These are phyloP conservation scores for Latrodectus elegans DNA, from an alignment of 2,888 invertebrate genomes.

Conservation along the genomic window DNA sequence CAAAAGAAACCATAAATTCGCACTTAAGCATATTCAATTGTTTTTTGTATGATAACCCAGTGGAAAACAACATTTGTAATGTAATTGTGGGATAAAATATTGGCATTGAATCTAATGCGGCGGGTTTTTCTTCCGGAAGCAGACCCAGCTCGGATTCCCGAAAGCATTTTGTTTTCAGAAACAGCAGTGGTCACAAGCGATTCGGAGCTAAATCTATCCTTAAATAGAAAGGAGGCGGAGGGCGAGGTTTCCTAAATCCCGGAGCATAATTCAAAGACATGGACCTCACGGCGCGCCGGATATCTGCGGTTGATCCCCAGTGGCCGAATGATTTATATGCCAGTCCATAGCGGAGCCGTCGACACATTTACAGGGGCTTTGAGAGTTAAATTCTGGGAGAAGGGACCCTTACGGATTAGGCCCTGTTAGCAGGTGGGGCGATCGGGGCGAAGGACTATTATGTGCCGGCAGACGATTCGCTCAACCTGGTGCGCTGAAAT, in stretches of 20 bases:
- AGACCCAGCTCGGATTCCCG: not conserved
- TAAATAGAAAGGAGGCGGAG: constrained; percentile 43
- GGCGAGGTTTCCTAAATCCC: constrained; percentile 27
- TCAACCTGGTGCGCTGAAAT: constrained; percentile 51
- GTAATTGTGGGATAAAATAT: too few species aligned
- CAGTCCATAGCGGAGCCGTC: constrained; percentile 59
- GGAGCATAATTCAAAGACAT: constrained; percentile 63
- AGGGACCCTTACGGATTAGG: constrained; percentile 57
- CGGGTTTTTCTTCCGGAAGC: not conserved
- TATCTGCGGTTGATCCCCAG: constrained; percentile 46
- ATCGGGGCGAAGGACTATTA: constrained; percentile 64
- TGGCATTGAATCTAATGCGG: too few species aligned
- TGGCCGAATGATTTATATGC: constrained; percentile 68
- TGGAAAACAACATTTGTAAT: too few species aligned
- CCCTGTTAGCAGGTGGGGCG: constrained; percentile 66
- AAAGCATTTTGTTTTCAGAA: constrained; percentile 26
- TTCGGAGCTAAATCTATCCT: constrained; percentile 23
- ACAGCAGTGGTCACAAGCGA: constrained; percentile 3
- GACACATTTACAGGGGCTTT: constrained; percentile 66
- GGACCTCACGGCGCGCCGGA: constrained; percentile 12
- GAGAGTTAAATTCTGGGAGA: constrained; percentile 59
- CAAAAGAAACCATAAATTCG: too few species aligned
- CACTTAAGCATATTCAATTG: too few species aligned
- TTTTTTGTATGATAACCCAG: too few species aligned
- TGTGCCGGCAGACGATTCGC: constrained; percentile 35